Evolutionary conservation across 2,113 vertebrate species (phyloP), one percentile per base, ranked within the genome.

Genomic region (Oreochromis niloticus): DNA sequence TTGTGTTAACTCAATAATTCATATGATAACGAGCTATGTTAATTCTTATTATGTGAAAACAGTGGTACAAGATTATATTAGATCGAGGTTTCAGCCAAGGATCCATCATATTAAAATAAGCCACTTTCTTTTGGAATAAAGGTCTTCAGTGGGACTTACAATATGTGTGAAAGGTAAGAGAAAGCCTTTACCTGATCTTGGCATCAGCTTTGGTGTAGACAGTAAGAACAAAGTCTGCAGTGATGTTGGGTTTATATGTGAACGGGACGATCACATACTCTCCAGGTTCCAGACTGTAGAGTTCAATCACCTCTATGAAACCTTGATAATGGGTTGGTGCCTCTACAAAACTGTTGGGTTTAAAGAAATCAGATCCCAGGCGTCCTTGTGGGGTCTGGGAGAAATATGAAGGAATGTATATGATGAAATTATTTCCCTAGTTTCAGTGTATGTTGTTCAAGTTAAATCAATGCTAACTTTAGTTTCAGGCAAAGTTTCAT

Each of bases 251-350:
- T n/a, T n/a, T n/a, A n/a, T n/a, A n/a, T 80, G 90, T 93, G 81
- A 54, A 89, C 2, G 86, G 89, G 24, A 94, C 1, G 39, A 94
- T 68, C 79, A 92, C 79, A 5, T 94, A 93, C 59, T 94, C 92
- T 41, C 83, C 92, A 4, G 88, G 90, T 57, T 89, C 36, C 90
- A 94, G 66, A 14, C 84, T 91, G 87, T 84, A 34, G 17, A 27
- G 2, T 71, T 90, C 63, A 11, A 86, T 68, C 85, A 91, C 6
- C 1, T 94, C 92, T 54, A 91, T 4, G 46, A 50, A 50, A 50
- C 16, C 46, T 17, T 8, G 2, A 50, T 50, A 50, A 50, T 1
- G 7, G 48, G 16, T 8, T 50, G 48, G 1, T 1, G 6, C 0
- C 48, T 81, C 86, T 5, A 90, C 1, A 1, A 85, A 43, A 1